These are phyloP conservation scores for Drosophila nasuta DNA, from an alignment of 1,140 invertebrate species.

Conservation along the genomic window DNA sequence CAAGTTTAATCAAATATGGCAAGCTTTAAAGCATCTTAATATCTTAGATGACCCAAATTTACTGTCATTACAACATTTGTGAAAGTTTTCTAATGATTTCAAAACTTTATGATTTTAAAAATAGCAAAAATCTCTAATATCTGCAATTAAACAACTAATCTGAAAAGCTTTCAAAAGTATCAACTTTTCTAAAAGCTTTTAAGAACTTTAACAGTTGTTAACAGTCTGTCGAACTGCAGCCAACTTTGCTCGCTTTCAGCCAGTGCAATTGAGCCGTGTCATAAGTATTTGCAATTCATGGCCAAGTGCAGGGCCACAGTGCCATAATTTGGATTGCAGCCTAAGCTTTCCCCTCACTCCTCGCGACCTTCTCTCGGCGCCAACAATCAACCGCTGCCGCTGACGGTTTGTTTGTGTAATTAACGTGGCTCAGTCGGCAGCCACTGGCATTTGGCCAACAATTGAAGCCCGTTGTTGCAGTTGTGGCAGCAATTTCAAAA, in stretches of 20 bases:
- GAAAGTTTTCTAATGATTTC: too few relatives aligned
- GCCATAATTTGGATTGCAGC: constrained; percentile 12
- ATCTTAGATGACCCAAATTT: too few relatives aligned
- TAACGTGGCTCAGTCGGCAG: constrained; percentile 50
- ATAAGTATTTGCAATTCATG: constrained; percentile 27
- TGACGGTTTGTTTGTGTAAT: constrained; percentile 53
- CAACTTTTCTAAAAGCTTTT: constrained; percentile 2
- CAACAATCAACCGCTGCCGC: background rate
- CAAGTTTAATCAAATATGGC: too few relatives aligned
- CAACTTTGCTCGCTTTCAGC: constrained; percentile 7
- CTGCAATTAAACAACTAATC: background rate
- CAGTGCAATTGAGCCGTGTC: constrained; percentile 12
- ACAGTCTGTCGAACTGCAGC: background rate
- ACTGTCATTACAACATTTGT: too few relatives aligned
- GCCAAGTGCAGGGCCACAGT: constrained; percentile 38
- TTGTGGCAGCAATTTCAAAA: constrained; percentile 42
- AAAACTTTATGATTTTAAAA: too few relatives aligned
- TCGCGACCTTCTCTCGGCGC: too few relatives aligned
- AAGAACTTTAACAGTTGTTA: background rate
- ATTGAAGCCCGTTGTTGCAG: constrained; percentile 38
- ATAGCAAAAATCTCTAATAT: too few relatives aligned
- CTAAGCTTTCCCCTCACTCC: background rate
- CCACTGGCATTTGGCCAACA: constrained; percentile 44
- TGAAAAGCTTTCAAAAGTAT: background rate
- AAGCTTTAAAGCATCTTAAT: too few relatives aligned